Conservation (phyloP, 1,140 invertebrate genomes). For the Colletes latitarsis region DNA sequence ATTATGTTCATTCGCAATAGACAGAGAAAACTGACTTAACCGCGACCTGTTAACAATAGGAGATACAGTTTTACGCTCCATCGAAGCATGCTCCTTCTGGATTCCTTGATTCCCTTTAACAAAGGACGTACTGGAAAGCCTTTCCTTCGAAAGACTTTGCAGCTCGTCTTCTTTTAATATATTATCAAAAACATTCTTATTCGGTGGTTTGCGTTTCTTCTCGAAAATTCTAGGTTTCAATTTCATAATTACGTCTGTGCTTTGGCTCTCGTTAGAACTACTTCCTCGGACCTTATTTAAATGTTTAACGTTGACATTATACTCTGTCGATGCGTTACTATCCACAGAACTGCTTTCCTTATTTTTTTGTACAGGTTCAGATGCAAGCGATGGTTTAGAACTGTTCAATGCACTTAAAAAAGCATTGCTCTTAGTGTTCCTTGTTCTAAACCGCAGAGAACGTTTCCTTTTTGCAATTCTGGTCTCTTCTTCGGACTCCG, state of each 20-base stretch:
- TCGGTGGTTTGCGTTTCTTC: not conserved
- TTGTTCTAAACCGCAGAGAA: not conserved
- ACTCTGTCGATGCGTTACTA: not conserved
- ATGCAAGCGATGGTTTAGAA: too few species aligned
- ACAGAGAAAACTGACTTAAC: not conserved
- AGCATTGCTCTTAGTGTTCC: constrained; percentile 2
- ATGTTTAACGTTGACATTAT: not conserved
- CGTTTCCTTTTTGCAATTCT: constrained; percentile 3
- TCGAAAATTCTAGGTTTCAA: constrained; percentile 34
- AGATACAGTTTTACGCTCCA: not conserved
- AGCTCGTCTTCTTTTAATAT: not conserved
- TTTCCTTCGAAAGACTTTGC: not conserved
- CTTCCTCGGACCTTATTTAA: not conserved
- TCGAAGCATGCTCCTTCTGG: too few species aligned
- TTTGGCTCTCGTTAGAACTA: not conserved
- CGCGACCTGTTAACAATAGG: not conserved
- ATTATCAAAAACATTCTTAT: constrained; percentile 16
- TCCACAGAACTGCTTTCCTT: not conserved
- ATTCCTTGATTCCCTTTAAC: not conserved
- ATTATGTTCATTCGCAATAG: not conserved
- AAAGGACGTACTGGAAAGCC: not conserved
- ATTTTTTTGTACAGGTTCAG: not conserved
- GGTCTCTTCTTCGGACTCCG: constrained; percentile 40
- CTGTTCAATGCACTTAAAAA: constrained; percentile 24
- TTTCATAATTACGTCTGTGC: constrained; percentile 9